Evolutionary conservation across 2,797 vertebrate genomes (phyloP), one percentile per base, ranked within the genome.

Genomic region (Diceros bicornis): DNA sequence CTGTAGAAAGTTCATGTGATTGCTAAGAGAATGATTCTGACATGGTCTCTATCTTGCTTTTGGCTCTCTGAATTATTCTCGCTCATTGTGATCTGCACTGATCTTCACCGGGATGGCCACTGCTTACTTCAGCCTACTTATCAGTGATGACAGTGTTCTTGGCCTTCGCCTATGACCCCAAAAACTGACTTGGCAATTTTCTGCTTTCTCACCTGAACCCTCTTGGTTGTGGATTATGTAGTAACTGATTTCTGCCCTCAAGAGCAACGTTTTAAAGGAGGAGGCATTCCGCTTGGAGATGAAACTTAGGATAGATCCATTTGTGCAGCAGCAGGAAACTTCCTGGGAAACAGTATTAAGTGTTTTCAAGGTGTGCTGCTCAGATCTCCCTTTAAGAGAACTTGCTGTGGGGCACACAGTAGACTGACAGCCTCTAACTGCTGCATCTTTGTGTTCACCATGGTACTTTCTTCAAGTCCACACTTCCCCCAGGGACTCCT

Each of bases 301-400:
- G 29, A 71, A 69, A 71, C 37, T 85, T 71, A 91, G 86, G 79
- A 52, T 62, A 91, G 34, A 81, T 77, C 13, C 37, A 85, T 91
- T 69, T 59, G 66, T 95, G 41, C 11, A 82, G 72, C 52, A 84
- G 82, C 64, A 88, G 34, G 10, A 88, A 88, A 37, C 37, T 93
- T 84, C 77, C 78, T 74, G 14, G 41, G 37, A 91, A 88, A 69
- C 0, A 69, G 18, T 89, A 47, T 6, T 66, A 64, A 77, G 6
- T 16, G 59, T 91, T 89, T 96, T 25, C 87, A 72, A 91, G 82
- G 52, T 88, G n/a, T 13, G 74, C 47, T 85, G 18, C 71, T 95
- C 66, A 88, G 29, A 59, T 89, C 27, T 57, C 27, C 16, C 37
- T 57, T 84, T 57, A 71, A 82, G 68, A 89, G n/a, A 87, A 72